A percentile compares a stretch with the other conserved stretches of the same genome.
Evolutionary conservation across 2,113 vertebrate species (phyloP).

Genomic region (Fulmarus glacialis): DNA sequence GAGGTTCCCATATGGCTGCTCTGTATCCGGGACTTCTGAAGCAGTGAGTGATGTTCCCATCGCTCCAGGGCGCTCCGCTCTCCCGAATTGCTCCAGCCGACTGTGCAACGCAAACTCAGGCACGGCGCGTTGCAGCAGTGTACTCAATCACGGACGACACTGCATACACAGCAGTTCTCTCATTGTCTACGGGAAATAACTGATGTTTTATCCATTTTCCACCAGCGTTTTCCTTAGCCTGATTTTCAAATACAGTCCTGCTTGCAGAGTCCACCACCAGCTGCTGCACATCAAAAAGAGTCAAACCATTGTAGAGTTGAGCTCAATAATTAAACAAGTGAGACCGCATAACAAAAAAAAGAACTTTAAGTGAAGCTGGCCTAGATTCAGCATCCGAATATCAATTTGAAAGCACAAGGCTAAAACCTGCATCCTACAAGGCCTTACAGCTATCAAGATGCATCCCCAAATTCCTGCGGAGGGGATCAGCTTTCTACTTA

Average conservation of each 20-base stretch:
- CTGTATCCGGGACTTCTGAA: rapidly evolving
- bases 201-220: not conserved
- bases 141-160: rapidly evolving
- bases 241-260: not conserved
- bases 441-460: not conserved
- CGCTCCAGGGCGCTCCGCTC: not conserved
- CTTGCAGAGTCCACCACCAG: not conserved
- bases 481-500: not conserved
- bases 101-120: not conserved
- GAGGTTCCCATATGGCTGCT: not conserved
- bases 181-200: rapidly evolving
- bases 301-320: not conserved
- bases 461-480: not conserved
- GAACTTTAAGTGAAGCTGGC: not conserved
- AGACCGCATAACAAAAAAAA: not conserved
- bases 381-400: not conserved
- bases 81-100: rapidly evolving
- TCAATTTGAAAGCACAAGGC: not conserved
- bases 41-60: rapidly evolving
- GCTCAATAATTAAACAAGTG: slow-evolving; percentile 5
- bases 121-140: not conserved
- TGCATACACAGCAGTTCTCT: not conserved
- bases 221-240: not conserved
- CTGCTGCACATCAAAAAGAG: not conserved
- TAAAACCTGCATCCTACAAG: not conserved